These are phyloP conservation scores for Dryobotodes eremita DNA, from an alignment of 2,888 invertebrate genomes.

Conservation along the genomic window DNA sequence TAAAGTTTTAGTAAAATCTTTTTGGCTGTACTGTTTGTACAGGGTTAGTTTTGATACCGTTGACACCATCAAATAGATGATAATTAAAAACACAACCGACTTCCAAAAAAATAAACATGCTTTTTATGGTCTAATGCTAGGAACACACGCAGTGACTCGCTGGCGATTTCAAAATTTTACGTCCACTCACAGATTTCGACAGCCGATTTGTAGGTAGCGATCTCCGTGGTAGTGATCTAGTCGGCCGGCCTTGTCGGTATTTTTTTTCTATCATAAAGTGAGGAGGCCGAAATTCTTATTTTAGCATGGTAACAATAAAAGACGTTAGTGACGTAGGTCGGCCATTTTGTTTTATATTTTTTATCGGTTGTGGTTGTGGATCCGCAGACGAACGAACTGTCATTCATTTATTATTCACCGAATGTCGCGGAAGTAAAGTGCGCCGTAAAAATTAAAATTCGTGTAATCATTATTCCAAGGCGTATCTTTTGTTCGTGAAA, in stretches of 20 bases:
- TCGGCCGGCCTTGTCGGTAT: not conserved
- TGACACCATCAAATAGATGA: too few species aligned
- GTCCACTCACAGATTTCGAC: too few species aligned
- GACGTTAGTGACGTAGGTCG: constrained; percentile 44
- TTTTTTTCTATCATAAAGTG: not conserved
- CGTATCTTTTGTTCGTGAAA: constrained; percentile 68
- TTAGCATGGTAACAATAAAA: constrained; percentile 1
- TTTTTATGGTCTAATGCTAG: too few species aligned
- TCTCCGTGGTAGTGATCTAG: too few species aligned
- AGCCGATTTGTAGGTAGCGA: too few species aligned
- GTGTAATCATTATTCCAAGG: constrained; percentile 52
- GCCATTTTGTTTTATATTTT: constrained; percentile 64
- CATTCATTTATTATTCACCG: constrained; percentile 62
- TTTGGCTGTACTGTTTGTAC: too few species aligned
- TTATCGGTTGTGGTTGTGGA: constrained; percentile 27
- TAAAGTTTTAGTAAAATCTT: too few species aligned
- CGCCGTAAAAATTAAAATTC: constrained; percentile 56
- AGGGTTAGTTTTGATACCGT: too few species aligned
- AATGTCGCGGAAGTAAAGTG: constrained; percentile 58
- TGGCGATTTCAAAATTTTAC: too few species aligned
- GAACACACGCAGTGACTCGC: too few species aligned
- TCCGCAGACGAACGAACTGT: constrained; percentile 40
- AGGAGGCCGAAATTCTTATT: not conserved
- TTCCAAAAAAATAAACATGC: too few species aligned
- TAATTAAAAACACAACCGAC: too few species aligned